Evolutionary conservation across 2,888 invertebrate genomes (phyloP), one percentile per base, ranked within the genome.

Genomic region (Pterostichus niger): DNA sequence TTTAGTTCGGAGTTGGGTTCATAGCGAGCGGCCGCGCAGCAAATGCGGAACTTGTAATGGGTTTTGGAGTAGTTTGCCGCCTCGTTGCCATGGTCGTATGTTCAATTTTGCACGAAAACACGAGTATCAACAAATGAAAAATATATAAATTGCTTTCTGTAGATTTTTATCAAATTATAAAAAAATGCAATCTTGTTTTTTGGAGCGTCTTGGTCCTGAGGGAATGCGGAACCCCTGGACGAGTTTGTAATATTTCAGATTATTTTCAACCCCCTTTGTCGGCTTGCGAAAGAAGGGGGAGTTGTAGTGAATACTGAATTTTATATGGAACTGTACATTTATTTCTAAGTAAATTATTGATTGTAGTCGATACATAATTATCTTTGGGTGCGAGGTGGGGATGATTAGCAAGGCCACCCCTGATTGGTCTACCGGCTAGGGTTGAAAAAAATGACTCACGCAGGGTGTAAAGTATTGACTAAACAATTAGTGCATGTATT

Each of bases 381-480:
- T 89, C 88, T 90, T 88, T 86, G 86, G 88, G 87, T 88, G 88
- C 85, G 87, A 87, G 86, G 86, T 86, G 86, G 87, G 89, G 89
- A 89, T 90, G 89, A 90, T 90, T 90, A 90, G 89, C 88, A 86
- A 87, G 88, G 88, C 88, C 87, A 88, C 88, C 89, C 88, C 89
- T 88, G 89, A 90, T 90, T 90, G 90, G 90, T 89, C 88, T 89
- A 88, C 88, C 88, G 35, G 81, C 83, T 88, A 88, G 89, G 90
- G 89, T 89, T 89, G 88, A 89, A 90, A 90, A 89, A 90, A 89
- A 89, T 90, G 90, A 90, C 89, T 90, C 90, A 90, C 90, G 89
- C 89, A 89, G 90, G 90, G 90, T 90, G 90, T 90, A 90, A 90
- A 90, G 90, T 90, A 90, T 90, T 90, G 90, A 90, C 90, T 90